Base-by-base conservation (phyloP, 2,113 vertebrate genomes). In the Antechinus stuartii region DNA sequence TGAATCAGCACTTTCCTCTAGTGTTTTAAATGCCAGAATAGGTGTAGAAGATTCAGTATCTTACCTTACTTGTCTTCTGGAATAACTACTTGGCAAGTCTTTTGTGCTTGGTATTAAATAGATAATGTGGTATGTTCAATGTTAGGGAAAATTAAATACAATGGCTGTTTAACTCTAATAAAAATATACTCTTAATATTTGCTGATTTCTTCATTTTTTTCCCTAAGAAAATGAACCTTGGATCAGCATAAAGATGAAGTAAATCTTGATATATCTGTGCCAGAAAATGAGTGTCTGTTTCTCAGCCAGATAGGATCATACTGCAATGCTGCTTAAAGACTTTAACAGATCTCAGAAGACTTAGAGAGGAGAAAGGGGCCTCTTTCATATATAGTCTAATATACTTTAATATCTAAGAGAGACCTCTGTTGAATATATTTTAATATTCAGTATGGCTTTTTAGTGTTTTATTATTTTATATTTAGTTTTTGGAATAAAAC, bases 101-200 rank as follows among this genome's bases (percentile, higher is more conserved):
- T 96, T 56, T 92, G 11, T 89, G 11, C 93, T 96, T 96, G 61
- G 49, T 30, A 97, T 97, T 95, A 96, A 95, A 94, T 7, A 93
- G 91, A 84, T 96, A 97, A 97, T 8, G 27, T 49, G 42, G 50
- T 52, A 23, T 94, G 10, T 92, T 52, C 54, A 98, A 95, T 0
- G 1, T 96, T 97, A 97, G 54, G 61, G 90, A 98, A 98, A 98
- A 96, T 76, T 92, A 68, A 98, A 93, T 94, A 76, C 6, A 95
- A 92, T 96, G n/a, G 90, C 53, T 95, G 50, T 94, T 97, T 89
- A 54, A 26, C 91, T 96, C 54, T 96, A 92, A 96, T 95, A 92
- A 93, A 96, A 96, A 96, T 92, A 94, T 91, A n/a, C 35, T 53
- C 89, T 0, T 96, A 2, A 35, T 19, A 50, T 96, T 97, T 98